Evolutionary conservation across 2,113 vertebrate genomes (phyloP).

Genomic region (Zeus faber): DNA sequence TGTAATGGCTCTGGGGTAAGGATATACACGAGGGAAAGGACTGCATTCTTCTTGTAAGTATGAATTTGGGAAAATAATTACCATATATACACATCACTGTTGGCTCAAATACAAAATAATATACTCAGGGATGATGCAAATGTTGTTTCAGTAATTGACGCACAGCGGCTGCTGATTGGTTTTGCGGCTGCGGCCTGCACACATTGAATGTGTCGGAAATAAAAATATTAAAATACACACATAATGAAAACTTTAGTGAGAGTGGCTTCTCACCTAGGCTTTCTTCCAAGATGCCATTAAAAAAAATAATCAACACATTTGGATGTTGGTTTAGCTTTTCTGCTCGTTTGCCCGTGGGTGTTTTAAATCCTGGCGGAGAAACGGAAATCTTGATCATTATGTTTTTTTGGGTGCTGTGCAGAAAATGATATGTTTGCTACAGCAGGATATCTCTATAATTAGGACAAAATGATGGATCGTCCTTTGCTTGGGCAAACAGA

Average conservation of each 20-base stretch:
- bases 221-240: no score
- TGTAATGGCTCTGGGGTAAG: no score
- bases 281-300: no score
- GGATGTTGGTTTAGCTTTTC: constrained; percentile 15
- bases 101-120: no score
- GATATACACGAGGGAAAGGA: no score
- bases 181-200: background rate
- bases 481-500: constrained; percentile 14
- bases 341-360: constrained; percentile 9
- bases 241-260: no score
- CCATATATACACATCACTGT: no score
- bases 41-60: no score
- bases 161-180: background rate
- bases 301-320: constrained; percentile 23
- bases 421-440: constrained; percentile 46
- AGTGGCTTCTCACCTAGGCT: constrained; percentile 1
- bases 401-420: constrained; percentile 26
- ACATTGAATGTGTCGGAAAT: background rate
- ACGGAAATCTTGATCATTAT: constrained; percentile 20
- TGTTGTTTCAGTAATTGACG: background rate
- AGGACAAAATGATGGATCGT: constrained; percentile 31
- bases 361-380: constrained; percentile 31
- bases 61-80: no score
- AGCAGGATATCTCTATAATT: constrained; percentile 47
- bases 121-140: background rate